Base-by-base conservation (phyloP, 1,140 invertebrate species). In the Geopemphigus sp. region DNA sequence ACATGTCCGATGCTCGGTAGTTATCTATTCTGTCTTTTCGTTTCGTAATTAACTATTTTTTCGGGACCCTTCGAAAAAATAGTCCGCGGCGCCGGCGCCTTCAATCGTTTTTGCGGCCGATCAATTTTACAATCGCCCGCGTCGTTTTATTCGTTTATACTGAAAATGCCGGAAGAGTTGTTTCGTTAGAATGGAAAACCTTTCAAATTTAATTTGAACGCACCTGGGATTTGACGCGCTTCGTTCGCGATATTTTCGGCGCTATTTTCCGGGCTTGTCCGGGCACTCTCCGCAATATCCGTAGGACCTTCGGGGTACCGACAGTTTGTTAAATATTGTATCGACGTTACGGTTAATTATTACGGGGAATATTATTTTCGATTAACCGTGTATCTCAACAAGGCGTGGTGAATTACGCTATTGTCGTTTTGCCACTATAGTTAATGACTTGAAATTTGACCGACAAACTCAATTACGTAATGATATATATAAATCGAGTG, bases 151-250 rank as follows among this genome's bases (percentile, higher is more conserved):
- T n/a, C 32, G 22, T 50, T 50, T 14, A 11, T 68, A 50, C 22
- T 68, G 15, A 50, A 68, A 68, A 68, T 17, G 6, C 50, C 26
- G n/a, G 50, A 50, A 68, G 66, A 68, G 15, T 17, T 50, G n/a
- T 50, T 68, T 50, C 47, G 22, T 50, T 50, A 24, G 50, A 68
- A 68, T 8, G 45, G 39, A 68, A 50, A 68, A 68, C 39, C 45
- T 68, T 68, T 50, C 22, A 50, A 68, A 68, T 68, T 14, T 68
- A 68, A 68, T 68, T 68, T 68, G 45, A 0, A 68, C 66, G 39
- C 66, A 68, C 45, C 66, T 68, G 66, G 66, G 15, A 50, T 22
- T 50, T 26, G 15, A 45, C 50, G 66, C 47, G 22, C 45, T 68
- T 24, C 11, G 47, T 68, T 32, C 45, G 39, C 39, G 47, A 17